Evolutionary conservation across 35 echinoderm and acorn worm species (phyloP), one percentile per base, ranked within the genome.

Genomic region (Acanthaster planci): DNA sequence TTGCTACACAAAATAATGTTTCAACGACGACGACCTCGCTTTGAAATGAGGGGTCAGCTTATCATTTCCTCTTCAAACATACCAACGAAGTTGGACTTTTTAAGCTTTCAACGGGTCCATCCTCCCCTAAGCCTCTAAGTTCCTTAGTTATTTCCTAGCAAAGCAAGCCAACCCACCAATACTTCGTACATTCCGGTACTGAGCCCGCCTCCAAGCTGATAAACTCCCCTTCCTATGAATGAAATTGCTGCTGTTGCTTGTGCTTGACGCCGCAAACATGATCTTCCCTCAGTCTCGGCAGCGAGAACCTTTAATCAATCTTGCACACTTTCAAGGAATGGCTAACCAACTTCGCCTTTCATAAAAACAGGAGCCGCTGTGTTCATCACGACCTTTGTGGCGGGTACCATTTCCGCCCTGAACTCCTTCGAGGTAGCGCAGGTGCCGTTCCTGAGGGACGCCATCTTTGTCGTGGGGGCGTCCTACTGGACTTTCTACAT

Each of bases 331-430:
- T 59, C 19, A 59, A 5, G 19, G 10, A 59, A 59, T 59, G 10
- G 27, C 17, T 59, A n/a, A 59, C 56, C 3, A 35, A 72, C 34
- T 14, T 34, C 18, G 22, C 18, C 38, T 84, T 50, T 40, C 35
- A 53, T 83, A 17, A 27, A 44, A 76, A 6, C 31, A 94, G 92
- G 92, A 81, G 92, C 92, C 31, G 92, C 87, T 42, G 81, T 90
- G 17, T 94, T 94, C 79, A 86, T 94, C 2, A 94, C 92, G 16
- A 94, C 92, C 26, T 53, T 94, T 8, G 92, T 94, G 38, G 80
- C 87, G 29, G 92, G 87, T 17, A 75, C 92, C 1, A 81, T 94
- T 5, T 44, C 87, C 2, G 79, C 84, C 26, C 56, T 76, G 8
- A 75, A 76, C 9, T 39, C 82, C 47, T 94, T 94, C 76, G 84